phyloP scores from a whole-genome alignment of 1,140 invertebrate species.

The Leptinotarsa lineolata region DNA sequence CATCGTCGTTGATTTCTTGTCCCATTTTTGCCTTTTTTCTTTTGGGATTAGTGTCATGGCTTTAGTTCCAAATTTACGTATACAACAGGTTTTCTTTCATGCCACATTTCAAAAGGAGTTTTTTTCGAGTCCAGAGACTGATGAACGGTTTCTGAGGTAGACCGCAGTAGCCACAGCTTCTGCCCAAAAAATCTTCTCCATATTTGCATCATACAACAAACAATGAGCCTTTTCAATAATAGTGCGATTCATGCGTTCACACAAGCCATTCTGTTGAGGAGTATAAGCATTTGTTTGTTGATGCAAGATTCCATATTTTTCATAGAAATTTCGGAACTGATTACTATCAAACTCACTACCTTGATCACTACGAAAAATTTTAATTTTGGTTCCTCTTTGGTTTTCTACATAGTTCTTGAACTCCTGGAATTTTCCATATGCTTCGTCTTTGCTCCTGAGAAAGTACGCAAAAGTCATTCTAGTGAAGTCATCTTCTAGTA shows the following conservation, averaged over 20 bases:
- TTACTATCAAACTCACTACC: too few species aligned
- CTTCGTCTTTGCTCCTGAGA: too few species aligned
- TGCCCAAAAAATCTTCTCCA: too few species aligned
- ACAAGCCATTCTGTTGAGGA: conserved; percentile 56
- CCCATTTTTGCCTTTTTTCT: conserved; percentile 44
- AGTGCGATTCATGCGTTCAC: conserved; percentile 55
- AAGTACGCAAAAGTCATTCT: too few species aligned
- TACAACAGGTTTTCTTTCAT: conserved; percentile 36
- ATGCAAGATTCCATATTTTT: too few species aligned
- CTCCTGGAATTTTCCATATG: too few species aligned
- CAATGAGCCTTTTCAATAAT: conserved; percentile 53
- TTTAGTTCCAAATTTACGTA: conserved; percentile 46
- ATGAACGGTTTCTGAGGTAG: conserved; percentile 56
- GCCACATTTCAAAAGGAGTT: conserved; percentile 29
- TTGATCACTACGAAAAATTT: too few species aligned
- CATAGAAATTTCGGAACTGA: too few species aligned
- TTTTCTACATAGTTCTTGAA: too few species aligned
- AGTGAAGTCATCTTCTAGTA: too few species aligned
- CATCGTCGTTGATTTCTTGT: conserved; percentile 45
- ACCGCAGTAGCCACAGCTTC: conserved; percentile 55
- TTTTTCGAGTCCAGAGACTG: conserved; percentile 17
- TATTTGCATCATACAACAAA: too few species aligned
- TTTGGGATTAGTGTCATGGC: conserved; percentile 37
- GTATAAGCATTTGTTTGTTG: conserved; percentile 52
- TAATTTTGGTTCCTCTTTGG: too few species aligned